A percentile compares a stretch with the other conserved stretches of the same genome.
These are phyloP conservation scores for Drosophila ananassae DNA, from an alignment of 1,140 invertebrate genomes.

Conservation along the genomic window DNA sequence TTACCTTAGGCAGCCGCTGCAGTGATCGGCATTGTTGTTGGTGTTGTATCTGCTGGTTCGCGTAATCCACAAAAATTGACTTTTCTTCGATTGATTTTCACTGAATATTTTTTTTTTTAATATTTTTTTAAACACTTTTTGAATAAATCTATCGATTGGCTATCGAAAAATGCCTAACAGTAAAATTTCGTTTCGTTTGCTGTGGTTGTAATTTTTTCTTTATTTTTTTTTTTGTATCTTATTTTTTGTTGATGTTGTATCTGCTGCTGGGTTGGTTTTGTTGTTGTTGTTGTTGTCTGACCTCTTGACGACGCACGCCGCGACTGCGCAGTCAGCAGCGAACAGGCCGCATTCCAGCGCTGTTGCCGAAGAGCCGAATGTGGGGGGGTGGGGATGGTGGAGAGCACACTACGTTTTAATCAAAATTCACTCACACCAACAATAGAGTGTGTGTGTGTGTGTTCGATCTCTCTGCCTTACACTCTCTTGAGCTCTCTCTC, in stretches of 20 bases:
- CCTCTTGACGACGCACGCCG: slow-evolving; percentile 71
- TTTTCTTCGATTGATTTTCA: slow-evolving; percentile 30
- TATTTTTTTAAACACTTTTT: slow-evolving; percentile 25
- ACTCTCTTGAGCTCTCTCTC: slow-evolving; percentile 40
- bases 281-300: slow-evolving; percentile 56
- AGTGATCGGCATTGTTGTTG: slow-evolving; percentile 46
- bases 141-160: slow-evolving; percentile 54
- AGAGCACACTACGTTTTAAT: slow-evolving; percentile 73
- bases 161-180: slow-evolving; percentile 58
- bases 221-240: slow-evolving; percentile 10
- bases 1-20: slow-evolving; percentile 75
- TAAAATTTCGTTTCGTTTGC: slow-evolving; percentile 67
- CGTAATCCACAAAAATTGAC: slow-evolving; percentile 72
- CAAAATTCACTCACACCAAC: slow-evolving; percentile 62
- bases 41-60: slow-evolving; percentile 28
- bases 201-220: slow-evolving; percentile 7
- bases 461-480: slow-evolving; percentile 53
- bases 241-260: slow-evolving; percentile 36
- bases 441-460: slow-evolving; percentile 22
- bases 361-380: slow-evolving; percentile 32
- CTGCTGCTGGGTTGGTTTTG: slow-evolving; percentile 23
- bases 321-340: slow-evolving; percentile 72
- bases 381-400: slow-evolving; percentile 45
- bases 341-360: slow-evolving; percentile 69
- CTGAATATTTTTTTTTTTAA: slow-evolving; percentile 8